Conservation (phyloP, 2,797 vertebrate genomes). For the Liparis tanakae region DNA sequence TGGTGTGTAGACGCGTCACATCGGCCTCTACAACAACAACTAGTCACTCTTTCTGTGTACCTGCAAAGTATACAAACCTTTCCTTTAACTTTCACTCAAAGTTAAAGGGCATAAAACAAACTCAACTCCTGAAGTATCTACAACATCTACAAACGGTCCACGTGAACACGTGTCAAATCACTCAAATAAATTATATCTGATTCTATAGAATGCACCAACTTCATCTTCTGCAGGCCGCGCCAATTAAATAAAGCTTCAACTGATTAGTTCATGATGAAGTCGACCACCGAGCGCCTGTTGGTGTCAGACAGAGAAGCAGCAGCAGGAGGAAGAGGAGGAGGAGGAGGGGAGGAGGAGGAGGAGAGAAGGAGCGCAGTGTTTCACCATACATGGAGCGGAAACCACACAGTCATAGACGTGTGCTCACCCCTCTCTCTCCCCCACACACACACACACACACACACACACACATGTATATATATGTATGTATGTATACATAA, state of each 20-base stretch:
- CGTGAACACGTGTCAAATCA: conserved; percentile 31
- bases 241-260: conserved; percentile 44
- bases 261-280: conserved; percentile 40
- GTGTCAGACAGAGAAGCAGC: conserved; percentile 49
- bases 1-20: neutral
- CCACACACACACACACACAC: conserved; percentile 9
- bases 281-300: conserved; percentile 40
- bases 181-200: conserved; percentile 60
- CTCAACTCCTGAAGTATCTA: conserved; percentile 20
- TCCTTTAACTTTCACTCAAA: conserved; percentile 15
- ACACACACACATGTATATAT: conserved; percentile 2
- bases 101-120: neutral
- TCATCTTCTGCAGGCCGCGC: conserved; percentile 2
- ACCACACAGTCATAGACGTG: conserved; percentile 77
- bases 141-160: conserved; percentile 37
- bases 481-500: conserved; percentile 2
- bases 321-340: too few species aligned
- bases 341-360: conserved; percentile 50
- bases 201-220: conserved; percentile 18
- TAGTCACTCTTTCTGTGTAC: neutral
- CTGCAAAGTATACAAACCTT: neutral
- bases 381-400: conserved; percentile 87
- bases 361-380: conserved; percentile 56
- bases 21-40: neutral
- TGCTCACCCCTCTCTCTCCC: conserved; percentile 40